Evolutionary conservation across 2,113 vertebrate species (phyloP).

Genomic region (Poeciliopsis turrubarensis): DNA sequence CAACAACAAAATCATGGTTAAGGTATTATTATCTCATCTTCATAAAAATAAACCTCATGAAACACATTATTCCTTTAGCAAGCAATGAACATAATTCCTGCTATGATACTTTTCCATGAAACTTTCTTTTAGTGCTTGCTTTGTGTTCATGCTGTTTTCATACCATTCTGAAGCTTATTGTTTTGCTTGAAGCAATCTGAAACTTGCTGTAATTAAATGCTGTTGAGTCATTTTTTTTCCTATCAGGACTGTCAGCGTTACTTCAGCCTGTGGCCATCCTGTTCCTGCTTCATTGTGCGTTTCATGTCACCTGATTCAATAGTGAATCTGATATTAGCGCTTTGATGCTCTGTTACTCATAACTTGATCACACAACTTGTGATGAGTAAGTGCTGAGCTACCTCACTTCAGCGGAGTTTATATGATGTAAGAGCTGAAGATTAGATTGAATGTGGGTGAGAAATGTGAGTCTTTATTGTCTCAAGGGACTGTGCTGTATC

Average conservation of each 20-base stretch:
- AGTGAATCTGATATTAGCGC: constrained; percentile 58
- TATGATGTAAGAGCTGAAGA: background rate
- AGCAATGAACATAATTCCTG: constrained; percentile 26
- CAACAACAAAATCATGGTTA: background rate
- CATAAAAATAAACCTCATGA: background rate
- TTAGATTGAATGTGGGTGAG: background rate
- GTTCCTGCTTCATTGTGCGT: constrained; percentile 33
- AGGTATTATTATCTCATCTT: background rate
- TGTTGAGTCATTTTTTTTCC: constrained; percentile 57
- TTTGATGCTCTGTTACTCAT: constrained; percentile 64
- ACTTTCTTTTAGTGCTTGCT: constrained; percentile 6
- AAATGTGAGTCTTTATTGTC: background rate
- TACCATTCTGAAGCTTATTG: too few relatives aligned
- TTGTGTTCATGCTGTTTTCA: constrained; percentile 6
- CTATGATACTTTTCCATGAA: constrained; percentile 58
- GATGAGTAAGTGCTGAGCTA: constrained; percentile 13
- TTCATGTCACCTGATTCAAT: constrained; percentile 32
- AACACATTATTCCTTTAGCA: constrained; percentile 22
- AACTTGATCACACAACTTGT: constrained; percentile 22
- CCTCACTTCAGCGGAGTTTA: constrained; percentile 8
- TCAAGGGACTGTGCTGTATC: background rate
- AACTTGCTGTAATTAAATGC: constrained; percentile 61
- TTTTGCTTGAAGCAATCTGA: constrained; percentile 12
- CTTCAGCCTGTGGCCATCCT: constrained; percentile 48
- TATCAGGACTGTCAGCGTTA: constrained; percentile 54